phyloP scores from a whole-genome alignment of 2,888 invertebrate genomes.

The Drosophila cracens region DNA sequence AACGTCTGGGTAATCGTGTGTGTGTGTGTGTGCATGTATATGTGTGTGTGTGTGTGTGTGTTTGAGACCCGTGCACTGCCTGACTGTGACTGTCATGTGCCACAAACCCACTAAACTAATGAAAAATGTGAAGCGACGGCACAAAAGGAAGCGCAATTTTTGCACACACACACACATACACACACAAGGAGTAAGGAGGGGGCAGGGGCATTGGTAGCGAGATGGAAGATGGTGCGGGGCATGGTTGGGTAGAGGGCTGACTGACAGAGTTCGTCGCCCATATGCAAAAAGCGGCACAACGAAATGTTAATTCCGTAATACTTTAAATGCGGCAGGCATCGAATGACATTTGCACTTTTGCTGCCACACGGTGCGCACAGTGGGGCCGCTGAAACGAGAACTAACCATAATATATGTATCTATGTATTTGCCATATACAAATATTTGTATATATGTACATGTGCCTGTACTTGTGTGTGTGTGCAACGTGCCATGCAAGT shows the following conservation, averaged over 20 bases:
- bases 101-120: constrained; percentile 84
- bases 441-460: background rate
- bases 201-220: background rate
- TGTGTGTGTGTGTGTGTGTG: constrained; percentile 35
- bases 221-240: background rate
- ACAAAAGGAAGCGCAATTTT: constrained; percentile 81
- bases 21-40: background rate
- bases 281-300: constrained; percentile 73
- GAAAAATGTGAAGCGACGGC: constrained; percentile 80
- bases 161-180: constrained; percentile 56
- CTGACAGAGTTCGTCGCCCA: constrained; percentile 52
- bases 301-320: constrained; percentile 79
- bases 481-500: constrained; percentile 67
- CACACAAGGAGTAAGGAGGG: constrained; percentile 16
- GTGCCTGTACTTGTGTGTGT: constrained; percentile 19
- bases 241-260: background rate
- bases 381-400: constrained; percentile 61
- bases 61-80: constrained; percentile 64
- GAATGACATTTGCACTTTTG: constrained; percentile 83
- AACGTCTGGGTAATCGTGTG: constrained; percentile 47
- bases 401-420: constrained; percentile 31
- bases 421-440: background rate
- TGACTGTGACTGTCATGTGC: constrained; percentile 84
- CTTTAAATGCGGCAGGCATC: constrained; percentile 80
- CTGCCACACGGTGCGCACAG: constrained; percentile 73